Evolutionary conservation across 1,140 invertebrate genomes (phyloP), one percentile per base, ranked within the genome.

Genomic region (Mercenaria mercenaria): DNA sequence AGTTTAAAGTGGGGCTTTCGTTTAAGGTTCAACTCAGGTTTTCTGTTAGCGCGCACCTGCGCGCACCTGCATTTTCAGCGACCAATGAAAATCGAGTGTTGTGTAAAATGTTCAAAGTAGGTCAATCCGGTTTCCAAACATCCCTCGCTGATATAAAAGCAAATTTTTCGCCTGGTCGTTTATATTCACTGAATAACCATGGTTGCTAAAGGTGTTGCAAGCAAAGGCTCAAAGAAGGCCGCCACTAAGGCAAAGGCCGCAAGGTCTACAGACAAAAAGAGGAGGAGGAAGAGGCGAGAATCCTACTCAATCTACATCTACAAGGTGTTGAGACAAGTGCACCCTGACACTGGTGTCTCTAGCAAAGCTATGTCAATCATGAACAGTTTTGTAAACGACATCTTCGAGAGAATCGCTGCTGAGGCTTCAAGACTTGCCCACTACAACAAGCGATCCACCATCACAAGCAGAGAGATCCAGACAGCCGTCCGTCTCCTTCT

Each of bases 301-400:
- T 97, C 96, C 86, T 98, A 97, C 96, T 96, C 97, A 0, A 97
- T 97, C 81, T 98, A 98, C 95, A 96, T 97, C n/a, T 97, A 97
- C 95, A 98, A 97, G 92, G 96, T 98, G 23, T 92, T 98, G 93
- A 97, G 97, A 92, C 97, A 97, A 93, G 97, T 97, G 95, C 97
- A 97, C 94, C 97, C 97, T 1, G 96, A 97, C 93, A 97, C 97
- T 85, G 97, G 97, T 47, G 97, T 98, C 56, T 97, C 97, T 29
- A 92, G 91, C 91, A 95, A 95, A 79, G 95, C 95, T 59, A 96
- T 96, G 95, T 93, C 92, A 34, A 95, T 95, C 67, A 95, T 96
- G 95, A 95, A 96, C 92, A 94, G 94, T 47, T 96, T 96, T 90
- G 95, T 96, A 23, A 96, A 96, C 85, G 96, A 96, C 83, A 94